phyloP scores from a whole-genome alignment of 2,797 vertebrate genomes.

The Limosa lapponica region DNA sequence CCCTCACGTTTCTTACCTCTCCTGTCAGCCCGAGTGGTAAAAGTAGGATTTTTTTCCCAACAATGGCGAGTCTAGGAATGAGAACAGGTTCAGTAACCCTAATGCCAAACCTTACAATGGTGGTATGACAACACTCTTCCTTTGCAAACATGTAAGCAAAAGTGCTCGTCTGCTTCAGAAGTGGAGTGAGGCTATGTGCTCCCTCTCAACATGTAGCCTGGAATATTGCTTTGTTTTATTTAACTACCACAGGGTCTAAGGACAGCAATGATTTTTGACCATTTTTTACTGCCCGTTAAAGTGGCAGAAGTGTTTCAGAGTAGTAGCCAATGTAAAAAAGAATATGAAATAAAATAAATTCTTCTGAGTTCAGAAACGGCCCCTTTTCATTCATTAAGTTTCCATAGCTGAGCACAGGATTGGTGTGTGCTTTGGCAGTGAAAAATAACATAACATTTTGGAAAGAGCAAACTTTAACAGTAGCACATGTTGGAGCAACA shows the following conservation, averaged over 20 bases:
- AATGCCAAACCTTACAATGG: neutral
- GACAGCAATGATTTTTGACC: neutral
- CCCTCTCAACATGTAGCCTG: neutral
- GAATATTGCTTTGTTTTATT: neutral
- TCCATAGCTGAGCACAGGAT: neutral
- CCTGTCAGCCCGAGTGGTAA: neutral
- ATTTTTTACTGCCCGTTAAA: slow-evolving; percentile 1
- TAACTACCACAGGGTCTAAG: neutral
- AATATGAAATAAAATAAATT: slow-evolving; percentile 15
- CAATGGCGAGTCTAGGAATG: neutral
- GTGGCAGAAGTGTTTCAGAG: neutral
- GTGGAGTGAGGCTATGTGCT: neutral
- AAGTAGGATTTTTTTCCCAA: neutral
- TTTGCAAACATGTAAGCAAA: neutral
- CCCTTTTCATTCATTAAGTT: slow-evolving; percentile 13
- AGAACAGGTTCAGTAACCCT: neutral
- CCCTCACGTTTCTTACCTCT: neutral
- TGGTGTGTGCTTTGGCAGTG: slow-evolving; percentile 23
- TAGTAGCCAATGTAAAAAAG: neutral
- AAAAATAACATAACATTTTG: slow-evolving; percentile 8
- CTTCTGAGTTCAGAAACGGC: neutral
- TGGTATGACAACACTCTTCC: neutral
- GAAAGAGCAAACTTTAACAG: slow-evolving; percentile 17
- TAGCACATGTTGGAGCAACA: slow-evolving; percentile 6
- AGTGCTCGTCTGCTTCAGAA: neutral